A percentile compares a stretch with the other conserved stretches of the same genome.
Conservation (phyloP, 2,113 vertebrate species). For the Anseranas semipalmata region DNA sequence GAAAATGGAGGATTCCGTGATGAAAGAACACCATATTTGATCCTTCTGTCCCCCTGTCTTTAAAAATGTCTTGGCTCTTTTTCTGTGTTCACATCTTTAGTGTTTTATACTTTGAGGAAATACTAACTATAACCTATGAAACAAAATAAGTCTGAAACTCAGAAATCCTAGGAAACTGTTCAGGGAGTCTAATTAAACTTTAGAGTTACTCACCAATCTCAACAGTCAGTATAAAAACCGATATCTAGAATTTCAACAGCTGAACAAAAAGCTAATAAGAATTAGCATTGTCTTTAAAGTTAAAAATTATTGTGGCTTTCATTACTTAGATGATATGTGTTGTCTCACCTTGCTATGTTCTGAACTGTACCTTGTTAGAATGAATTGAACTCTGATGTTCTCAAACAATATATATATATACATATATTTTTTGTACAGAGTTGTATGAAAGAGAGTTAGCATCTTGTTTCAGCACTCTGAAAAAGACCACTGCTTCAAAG, state of each 20-base stretch:
- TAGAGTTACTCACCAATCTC: not conserved
- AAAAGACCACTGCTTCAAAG: not conserved
- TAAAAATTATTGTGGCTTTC: not conserved
- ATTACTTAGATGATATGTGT: not conserved
- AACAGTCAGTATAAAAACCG: not conserved
- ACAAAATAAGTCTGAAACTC: not conserved
- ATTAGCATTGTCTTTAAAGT: not conserved
- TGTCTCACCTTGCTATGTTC: accelerated
- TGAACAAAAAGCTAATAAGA: not conserved
- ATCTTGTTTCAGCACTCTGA: not conserved
- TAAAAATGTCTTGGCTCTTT: not conserved
- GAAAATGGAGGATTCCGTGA: not conserved
- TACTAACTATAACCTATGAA: not conserved
- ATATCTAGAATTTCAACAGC: not conserved
- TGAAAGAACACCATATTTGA: not conserved
- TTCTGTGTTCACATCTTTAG: not conserved
- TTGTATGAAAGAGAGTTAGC: not conserved
- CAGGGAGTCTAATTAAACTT: not conserved
- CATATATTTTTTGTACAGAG: not conserved
- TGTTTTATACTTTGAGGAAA: not conserved
- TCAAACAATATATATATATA: not conserved
- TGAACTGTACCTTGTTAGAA: not conserved
- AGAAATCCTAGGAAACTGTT: not conserved
- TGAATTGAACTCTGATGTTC: not conserved
- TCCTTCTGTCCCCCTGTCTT: not conserved